A percentile compares a stretch with the other conserved stretches of the same genome.
phyloP scores from a whole-genome alignment of 2,888 invertebrate species.

The Ditula angustiorana region DNA sequence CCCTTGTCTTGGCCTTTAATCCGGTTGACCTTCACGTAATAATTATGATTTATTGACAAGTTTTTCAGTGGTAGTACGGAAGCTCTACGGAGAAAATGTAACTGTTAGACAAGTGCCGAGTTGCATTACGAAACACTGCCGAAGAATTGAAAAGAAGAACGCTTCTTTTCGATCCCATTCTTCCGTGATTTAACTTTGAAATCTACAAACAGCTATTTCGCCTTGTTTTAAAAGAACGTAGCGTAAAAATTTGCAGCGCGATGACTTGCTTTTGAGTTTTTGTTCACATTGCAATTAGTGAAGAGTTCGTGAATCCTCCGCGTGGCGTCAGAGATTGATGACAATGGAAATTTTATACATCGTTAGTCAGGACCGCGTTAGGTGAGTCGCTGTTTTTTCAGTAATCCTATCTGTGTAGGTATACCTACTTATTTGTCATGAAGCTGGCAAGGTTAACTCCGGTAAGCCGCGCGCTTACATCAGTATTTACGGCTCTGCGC shows the following conservation, averaged over 20 bases:
- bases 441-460: constrained; percentile 59
- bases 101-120: constrained; percentile 15
- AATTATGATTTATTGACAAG: background rate
- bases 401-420: constrained; percentile 74
- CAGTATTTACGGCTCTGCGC: constrained; percentile 51
- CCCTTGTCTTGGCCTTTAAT: no score
- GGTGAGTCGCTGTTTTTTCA: constrained; percentile 80
- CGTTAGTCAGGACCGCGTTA: constrained; percentile 82
- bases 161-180: constrained; percentile 16
- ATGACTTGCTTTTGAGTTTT: constrained; percentile 83
- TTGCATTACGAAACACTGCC: constrained; percentile 6
- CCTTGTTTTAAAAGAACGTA: constrained; percentile 68
- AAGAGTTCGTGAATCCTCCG: constrained; percentile 83
- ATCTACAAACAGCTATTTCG: constrained; percentile 48
- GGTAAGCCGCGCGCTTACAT: constrained; percentile 56
- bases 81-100: constrained; percentile 2
- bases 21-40: background rate
- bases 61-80: background rate
- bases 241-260: constrained; percentile 75
- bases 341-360: constrained; percentile 86
- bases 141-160: constrained; percentile 18
- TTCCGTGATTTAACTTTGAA: constrained; percentile 39
- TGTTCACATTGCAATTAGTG: constrained; percentile 85
- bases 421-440: constrained; percentile 70
- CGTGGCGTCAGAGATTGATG: constrained; percentile 85